Evolutionary conservation across 2,113 vertebrate genomes (phyloP).

Genomic region (Anseranas semipalmata): DNA sequence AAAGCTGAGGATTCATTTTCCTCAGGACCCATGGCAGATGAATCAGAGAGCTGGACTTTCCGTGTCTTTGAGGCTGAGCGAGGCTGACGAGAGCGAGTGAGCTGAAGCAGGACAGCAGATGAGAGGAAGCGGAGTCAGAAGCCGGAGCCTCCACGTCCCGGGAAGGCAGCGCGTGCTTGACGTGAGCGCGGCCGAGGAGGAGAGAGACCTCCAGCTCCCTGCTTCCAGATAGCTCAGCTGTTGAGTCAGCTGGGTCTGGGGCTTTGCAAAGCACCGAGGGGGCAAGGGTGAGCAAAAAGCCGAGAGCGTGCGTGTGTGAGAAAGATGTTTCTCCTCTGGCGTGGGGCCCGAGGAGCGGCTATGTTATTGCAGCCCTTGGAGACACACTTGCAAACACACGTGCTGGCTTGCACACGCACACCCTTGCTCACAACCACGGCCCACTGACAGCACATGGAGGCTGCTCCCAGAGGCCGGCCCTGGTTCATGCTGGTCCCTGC

Average conservation of each 20-base stretch:
- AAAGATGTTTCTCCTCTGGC: neutral
- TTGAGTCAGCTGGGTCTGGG: constrained; percentile 7
- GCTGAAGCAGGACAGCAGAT: accelerated
- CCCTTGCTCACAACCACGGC: neutral
- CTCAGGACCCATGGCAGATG: neutral
- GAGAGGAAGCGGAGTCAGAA: neutral
- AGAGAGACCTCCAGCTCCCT: neutral
- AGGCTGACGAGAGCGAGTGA: neutral
- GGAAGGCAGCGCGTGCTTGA: neutral
- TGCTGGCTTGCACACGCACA: neutral
- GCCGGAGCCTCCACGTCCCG: neutral
- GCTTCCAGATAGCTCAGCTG: neutral
- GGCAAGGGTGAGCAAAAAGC: constrained; percentile 12
- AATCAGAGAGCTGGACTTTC: constrained; percentile 27
- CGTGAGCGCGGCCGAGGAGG: neutral
- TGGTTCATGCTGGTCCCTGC: neutral
- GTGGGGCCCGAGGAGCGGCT: neutral
- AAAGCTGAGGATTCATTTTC: constrained; percentile 3
- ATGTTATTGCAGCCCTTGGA: neutral
- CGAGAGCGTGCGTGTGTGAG: neutral
- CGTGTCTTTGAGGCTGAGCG: neutral
- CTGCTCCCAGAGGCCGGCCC: neutral
- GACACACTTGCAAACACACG: neutral
- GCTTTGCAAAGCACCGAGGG: neutral
- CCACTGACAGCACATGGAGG: neutral